Evolutionary conservation across 2,888 invertebrate genomes (phyloP), one percentile per base, ranked within the genome.

Genomic region (Leucophenga maculata): DNA sequence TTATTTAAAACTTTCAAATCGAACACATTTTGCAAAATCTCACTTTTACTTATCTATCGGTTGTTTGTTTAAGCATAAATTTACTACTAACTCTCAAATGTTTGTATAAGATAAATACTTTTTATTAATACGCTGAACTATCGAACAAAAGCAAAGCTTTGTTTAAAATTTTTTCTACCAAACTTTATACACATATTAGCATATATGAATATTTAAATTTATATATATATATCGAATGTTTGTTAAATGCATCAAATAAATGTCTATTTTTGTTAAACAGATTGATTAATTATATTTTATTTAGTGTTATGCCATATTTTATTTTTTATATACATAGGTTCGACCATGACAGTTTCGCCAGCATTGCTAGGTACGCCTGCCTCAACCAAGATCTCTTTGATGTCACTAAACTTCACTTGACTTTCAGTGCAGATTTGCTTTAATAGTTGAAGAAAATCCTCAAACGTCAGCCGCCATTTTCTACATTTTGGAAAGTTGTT

Each of bases 381-480:
- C 0, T 70, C 67, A 1, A 80, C 4, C 59, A 80, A 8, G 0
- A 57, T 60, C 11, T 76, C 78, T 68, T 80, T 83, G 2, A 83
- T 39, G 0, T 75, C 72, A 0, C 82, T 81, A 9, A 78, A 65
- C n/a, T 26, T 54, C 1, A 76, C 9, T 1, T 76, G 60, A 2
- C 70, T 52, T 14, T 82, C 80, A 0, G 1, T 1, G 69, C 76
- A 69, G 13, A 80, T 66, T 6, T 69, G 68, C 9, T 74, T 71
- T n/a, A 85, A 68, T 8, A 85, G 69, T 57, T 85, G 80, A 0
- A 78, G 44, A 59, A 86, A 85, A 39, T 85, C 84, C 59, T 86
- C 79, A 22, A 73, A 86, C 52, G 83, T 83, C 66, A 85, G 69
- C 0, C 84, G 80, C 86, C 85, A 85, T 67, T 85, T 85, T 70